Evolutionary conservation across 2,113 vertebrate species (phyloP).

Genomic region (Peromyscus polionotus): DNA sequence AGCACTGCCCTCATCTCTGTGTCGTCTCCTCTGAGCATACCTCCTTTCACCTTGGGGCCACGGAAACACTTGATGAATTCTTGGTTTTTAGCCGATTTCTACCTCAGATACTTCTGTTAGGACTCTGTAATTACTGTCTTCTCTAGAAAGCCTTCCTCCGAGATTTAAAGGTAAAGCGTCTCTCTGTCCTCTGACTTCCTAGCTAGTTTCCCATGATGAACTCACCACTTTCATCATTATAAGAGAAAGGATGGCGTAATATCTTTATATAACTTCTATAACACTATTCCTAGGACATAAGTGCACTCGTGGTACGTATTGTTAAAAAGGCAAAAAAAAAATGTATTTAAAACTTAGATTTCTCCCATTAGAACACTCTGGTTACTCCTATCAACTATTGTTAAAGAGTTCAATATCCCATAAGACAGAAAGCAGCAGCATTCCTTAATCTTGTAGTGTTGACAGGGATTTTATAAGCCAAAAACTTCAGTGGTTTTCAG

Average conservation of each 20-base stretch:
- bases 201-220: not conserved
- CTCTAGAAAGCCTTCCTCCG: not conserved
- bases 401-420: not conserved
- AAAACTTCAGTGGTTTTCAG: not conserved
- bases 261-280: not conserved
- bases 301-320: not conserved
- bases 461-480: slow-evolving; percentile 22
- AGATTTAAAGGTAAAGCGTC: not conserved
- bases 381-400: not conserved
- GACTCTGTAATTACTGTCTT: not conserved
- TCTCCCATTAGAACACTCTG: not conserved
- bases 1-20: not conserved
- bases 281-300: not conserved
- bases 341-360: slow-evolving; percentile 30
- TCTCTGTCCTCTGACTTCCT: not conserved
- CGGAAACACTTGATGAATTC: not conserved
- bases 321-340: not conserved
- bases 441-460: not conserved
- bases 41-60: not conserved
- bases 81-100: not conserved
- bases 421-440: not conserved
- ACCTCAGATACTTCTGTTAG: not conserved
- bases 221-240: not conserved
- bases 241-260: not conserved
- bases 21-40: not conserved